Base-by-base conservation (phyloP, 2,797 vertebrate species). In the Xiphophorus birchmanni region DNA sequence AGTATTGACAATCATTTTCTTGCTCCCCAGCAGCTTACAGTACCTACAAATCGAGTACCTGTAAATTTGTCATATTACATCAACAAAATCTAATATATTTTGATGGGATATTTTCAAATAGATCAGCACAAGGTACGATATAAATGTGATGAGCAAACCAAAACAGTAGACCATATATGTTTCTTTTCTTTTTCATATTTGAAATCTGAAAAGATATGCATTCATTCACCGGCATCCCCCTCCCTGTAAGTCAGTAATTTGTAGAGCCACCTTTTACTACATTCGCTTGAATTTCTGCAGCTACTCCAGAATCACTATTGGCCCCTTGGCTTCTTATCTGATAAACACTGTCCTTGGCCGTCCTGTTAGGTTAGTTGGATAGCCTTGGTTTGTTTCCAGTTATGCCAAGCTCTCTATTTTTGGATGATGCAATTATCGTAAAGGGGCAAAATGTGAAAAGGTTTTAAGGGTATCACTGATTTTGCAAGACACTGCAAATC, bases 1-100 rank as follows among this genome's bases (percentile, higher is more conserved):
- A 99, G 99, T 98, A 93, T 5, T 35, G 40, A 75, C 73, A 79
- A 47, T 78, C 71, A 47, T 45, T 79, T 76, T 18, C 75, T 76
- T 50, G 45, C 35, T 82, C 69, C 32, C 40, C 2, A 21, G 44
- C 78, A 85, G 73, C 69, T 77, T 40, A 56, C 42, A 72, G 26
- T 72, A 45, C 26, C 23, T n/a, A n/a, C 5, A 12, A 71, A 32
- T 32, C 32, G 32, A 32, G 32, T 32, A 32, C 32, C 32, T 32
- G 32, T 32, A 32, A 42, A 26, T 42, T 42, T 21, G 37, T 69
- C 8, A 26, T 26, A 71, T 26, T 44, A 45, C 42, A 71, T 26
- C 37, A 40, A 42, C 37, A 69, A 23, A 67, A 26, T 69, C 2
- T 26, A 11, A 26, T 69, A 21, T 13, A 12, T 42, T 2, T 42